phyloP scores from a whole-genome alignment of 2,113 vertebrate species.

The Octodon degus region DNA sequence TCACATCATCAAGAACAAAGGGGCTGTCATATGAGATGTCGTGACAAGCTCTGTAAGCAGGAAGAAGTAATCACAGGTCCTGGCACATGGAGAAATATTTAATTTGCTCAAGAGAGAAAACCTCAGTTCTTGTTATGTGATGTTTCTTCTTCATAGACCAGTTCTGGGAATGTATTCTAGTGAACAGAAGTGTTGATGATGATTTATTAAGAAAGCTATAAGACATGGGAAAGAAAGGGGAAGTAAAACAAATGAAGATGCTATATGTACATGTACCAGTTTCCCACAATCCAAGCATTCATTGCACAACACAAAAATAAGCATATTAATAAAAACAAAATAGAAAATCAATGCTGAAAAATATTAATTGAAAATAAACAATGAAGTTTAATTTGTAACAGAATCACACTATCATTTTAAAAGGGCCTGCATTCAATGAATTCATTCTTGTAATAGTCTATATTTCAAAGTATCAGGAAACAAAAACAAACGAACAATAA shows the following conservation, averaged over 20 bases:
- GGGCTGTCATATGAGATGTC: slow-evolving; percentile 24
- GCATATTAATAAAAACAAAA: neutral
- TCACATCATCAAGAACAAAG: slow-evolving; percentile 59
- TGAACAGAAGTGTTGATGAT: slow-evolving; percentile 31
- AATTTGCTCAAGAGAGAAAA: neutral
- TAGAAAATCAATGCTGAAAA: neutral
- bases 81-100: neutral
- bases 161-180: slow-evolving; percentile 34
- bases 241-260: neutral
- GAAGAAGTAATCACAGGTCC: neutral
- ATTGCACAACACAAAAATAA: neutral
- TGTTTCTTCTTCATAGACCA: slow-evolving; percentile 45
- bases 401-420: neutral
- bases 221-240: neutral
- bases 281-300: neutral
- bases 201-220: slow-evolving; percentile 14
- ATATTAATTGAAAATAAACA: slow-evolving; percentile 1
- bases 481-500: neutral
- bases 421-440: neutral
- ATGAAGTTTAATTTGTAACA: neutral
- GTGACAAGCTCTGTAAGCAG: slow-evolving; percentile 32
- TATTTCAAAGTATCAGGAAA: neutral
- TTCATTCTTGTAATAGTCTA: neutral
- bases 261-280: neutral
- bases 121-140: neutral